Percentiles rank a stretch among this genome's conserved stretches.
These are phyloP conservation scores for Athripsodes cinereus DNA, from an alignment of 2,888 invertebrate species.

Conservation along the genomic window DNA sequence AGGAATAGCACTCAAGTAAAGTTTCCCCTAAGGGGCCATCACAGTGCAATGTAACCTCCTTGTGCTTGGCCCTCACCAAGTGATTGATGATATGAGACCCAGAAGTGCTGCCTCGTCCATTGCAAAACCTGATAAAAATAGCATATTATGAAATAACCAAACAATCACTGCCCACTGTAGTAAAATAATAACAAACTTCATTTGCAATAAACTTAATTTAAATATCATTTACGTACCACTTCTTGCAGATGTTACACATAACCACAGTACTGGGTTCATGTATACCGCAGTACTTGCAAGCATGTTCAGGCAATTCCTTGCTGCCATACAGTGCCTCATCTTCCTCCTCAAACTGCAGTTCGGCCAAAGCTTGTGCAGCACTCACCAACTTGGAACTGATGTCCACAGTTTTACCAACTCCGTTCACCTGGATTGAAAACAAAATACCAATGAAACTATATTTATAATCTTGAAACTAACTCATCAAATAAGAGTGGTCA, in stretches of 20 bases:
- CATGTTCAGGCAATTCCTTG: slow-evolving; percentile 88
- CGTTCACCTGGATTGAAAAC: slow-evolving; percentile 55
- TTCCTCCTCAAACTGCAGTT: slow-evolving; percentile 92
- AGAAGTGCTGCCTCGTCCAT: slow-evolving; percentile 95
- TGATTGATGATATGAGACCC: slow-evolving; percentile 99
- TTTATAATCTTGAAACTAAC: too few relatives aligned
- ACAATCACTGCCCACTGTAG: too few relatives aligned
- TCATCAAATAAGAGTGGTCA: too few relatives aligned
- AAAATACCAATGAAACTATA: not conserved
- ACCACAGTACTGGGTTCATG: slow-evolving; percentile 97
- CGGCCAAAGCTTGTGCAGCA: slow-evolving; percentile 70
- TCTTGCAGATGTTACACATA: slow-evolving; percentile 96
- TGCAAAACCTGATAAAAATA: slow-evolving; percentile 77
- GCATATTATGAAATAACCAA: too few relatives aligned
- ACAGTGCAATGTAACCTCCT: slow-evolving; percentile 95
- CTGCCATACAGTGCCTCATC: slow-evolving; percentile 85
- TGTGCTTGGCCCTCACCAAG: slow-evolving; percentile 97
- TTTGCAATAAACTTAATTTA: too few relatives aligned
- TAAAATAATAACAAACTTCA: too few relatives aligned
- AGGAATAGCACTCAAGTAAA: slow-evolving; percentile 96
- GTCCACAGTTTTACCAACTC: slow-evolving; percentile 53
- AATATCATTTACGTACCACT: slow-evolving; percentile 65
- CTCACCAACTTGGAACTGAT: slow-evolving; percentile 60
- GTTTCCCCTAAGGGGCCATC: slow-evolving; percentile 98
- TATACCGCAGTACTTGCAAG: slow-evolving; percentile 98